Percentiles rank a stretch among this genome's conserved stretches.
Evolutionary conservation across 1,140 invertebrate genomes (phyloP).

Genomic region (Adelges cooleyi): DNA sequence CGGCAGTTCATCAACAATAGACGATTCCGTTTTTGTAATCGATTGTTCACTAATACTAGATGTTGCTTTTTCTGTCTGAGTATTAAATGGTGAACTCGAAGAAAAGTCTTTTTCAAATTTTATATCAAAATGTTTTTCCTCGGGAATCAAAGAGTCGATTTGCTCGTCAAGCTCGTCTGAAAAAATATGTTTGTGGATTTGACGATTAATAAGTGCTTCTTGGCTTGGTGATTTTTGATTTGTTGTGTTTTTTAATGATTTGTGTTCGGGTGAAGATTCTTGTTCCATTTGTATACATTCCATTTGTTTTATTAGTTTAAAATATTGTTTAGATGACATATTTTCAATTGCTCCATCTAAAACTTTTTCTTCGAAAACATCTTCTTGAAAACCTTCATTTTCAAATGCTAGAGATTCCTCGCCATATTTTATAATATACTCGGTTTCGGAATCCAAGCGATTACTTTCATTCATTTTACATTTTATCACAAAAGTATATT

Average conservation of each 20-base stretch:
- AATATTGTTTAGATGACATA: slow-evolving; percentile 14
- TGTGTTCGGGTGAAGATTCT: slow-evolving; percentile 43
- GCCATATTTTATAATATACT: slow-evolving; percentile 34
- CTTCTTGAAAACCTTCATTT: slow-evolving; percentile 33
- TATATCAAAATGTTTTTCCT: slow-evolving; percentile 31
- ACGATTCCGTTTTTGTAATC: slow-evolving; percentile 26
- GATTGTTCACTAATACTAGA: slow-evolving; percentile 24
- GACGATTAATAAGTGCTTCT: slow-evolving; percentile 35
- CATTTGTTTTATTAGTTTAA: slow-evolving; percentile 21
- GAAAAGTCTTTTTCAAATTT: slow-evolving; percentile 7
- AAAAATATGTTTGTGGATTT: slow-evolving; percentile 39
- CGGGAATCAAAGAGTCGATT: slow-evolving; percentile 37
- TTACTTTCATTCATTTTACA: neutral
- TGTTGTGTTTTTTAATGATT: slow-evolving; percentile 33
- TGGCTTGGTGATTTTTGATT: slow-evolving; percentile 34
- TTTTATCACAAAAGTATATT: too few species aligned
- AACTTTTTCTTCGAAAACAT: neutral
- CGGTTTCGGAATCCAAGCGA: slow-evolving; percentile 37
- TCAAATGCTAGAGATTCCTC: slow-evolving; percentile 40
- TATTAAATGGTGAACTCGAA: neutral
- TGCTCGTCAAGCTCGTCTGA: slow-evolving; percentile 38
- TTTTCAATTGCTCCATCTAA: neutral
- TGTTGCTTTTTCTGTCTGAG: neutral
- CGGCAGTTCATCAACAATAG: slow-evolving; percentile 29
- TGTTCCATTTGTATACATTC: slow-evolving; percentile 39